A percentile compares a stretch with the other conserved stretches of the same genome.
Evolutionary conservation across 1,140 invertebrate species (phyloP).

Genomic region (Cydia fagiglandana): DNA sequence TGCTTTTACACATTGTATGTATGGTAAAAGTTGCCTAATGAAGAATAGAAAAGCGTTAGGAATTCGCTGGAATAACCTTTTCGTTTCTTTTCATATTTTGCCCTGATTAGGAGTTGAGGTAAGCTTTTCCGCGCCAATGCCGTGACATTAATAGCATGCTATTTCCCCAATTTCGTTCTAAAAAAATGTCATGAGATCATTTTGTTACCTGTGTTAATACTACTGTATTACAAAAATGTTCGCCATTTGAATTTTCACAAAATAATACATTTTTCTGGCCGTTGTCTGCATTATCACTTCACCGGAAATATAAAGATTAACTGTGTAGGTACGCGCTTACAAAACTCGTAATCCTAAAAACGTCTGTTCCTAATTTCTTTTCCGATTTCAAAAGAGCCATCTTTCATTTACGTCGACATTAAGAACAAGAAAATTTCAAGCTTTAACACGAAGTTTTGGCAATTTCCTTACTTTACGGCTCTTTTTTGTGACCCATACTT

Average conservation of each 20-base stretch:
- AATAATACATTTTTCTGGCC: background rate
- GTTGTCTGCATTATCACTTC: conserved; percentile 22
- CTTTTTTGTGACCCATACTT: conserved; percentile 73
- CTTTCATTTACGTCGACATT: conserved; percentile 76
- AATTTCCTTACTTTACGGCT: conserved; percentile 72
- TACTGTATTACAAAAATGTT: background rate
- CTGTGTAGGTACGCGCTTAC: conserved; percentile 41
- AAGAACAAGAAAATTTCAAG: conserved; percentile 74
- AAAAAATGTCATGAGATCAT: too few species aligned
- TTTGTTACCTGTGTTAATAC: conserved; percentile 33
- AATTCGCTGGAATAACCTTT: conserved; percentile 61
- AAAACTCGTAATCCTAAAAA: conserved; percentile 72
- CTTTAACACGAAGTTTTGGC: conserved; percentile 75
- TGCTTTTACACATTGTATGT: background rate
- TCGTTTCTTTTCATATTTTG: conserved; percentile 66
- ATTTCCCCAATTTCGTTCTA: too few species aligned
- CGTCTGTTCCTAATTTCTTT: conserved; percentile 77
- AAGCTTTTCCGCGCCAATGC: conserved; percentile 32
- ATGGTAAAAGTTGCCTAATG: conserved; percentile 31
- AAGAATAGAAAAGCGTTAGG: conserved; percentile 41
- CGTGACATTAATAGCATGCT: too few species aligned
- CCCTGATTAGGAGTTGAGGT: conserved; percentile 53
- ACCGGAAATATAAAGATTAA: conserved; percentile 6
- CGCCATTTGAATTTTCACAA: background rate
- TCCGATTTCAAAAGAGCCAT: conserved; percentile 76